These are phyloP conservation scores for Falco berigora DNA, from an alignment of 2,797 vertebrate genomes.

Conservation along the genomic window DNA sequence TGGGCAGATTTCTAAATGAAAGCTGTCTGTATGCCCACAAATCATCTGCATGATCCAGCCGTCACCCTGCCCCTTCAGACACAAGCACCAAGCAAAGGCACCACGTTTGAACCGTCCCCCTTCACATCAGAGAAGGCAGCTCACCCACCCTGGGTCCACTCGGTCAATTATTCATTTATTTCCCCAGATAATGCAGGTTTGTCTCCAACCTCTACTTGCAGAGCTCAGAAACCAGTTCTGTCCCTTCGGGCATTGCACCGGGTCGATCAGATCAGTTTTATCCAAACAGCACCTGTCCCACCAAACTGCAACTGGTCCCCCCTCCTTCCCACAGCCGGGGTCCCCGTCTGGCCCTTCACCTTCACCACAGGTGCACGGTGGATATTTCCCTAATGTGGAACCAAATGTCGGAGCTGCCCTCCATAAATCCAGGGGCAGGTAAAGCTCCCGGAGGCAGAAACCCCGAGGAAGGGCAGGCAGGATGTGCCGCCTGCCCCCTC, in stretches of 20 bases:
- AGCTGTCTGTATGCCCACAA: not conserved
- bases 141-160: not conserved
- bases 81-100: not conserved
- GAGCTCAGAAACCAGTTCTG: not conserved
- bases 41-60: not conserved
- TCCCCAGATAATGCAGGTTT: not conserved
- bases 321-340: not conserved
- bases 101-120: fast-evolving
- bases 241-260: not conserved
- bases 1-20: not conserved
- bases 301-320: not conserved
- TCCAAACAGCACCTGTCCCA: not conserved
- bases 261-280: not conserved
- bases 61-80: not conserved
- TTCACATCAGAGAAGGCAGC: not conserved
- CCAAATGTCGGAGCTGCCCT: not conserved
- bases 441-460: not conserved
- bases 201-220: not conserved
- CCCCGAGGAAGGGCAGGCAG: not conserved
- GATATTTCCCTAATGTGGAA: not conserved
- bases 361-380: no score
- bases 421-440: not conserved
- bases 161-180: not conserved
- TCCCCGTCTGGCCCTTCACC: not conserved
- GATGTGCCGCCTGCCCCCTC: not conserved